Evolutionary conservation across 2,113 vertebrate species (phyloP), one percentile per base, ranked within the genome.

Genomic region (Casuarius casuarius): DNA sequence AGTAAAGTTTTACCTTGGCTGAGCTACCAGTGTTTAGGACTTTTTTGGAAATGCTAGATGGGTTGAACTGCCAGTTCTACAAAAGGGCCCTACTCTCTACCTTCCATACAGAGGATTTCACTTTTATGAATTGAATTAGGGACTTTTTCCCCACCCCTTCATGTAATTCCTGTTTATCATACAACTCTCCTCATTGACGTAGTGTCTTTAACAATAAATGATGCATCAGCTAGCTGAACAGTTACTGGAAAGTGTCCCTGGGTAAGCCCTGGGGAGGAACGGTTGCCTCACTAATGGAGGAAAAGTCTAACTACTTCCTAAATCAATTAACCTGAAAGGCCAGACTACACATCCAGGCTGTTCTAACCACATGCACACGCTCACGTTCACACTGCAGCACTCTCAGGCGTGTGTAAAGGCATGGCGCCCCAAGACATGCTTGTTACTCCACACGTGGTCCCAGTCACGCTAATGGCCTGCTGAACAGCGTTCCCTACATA

Each of bases 241-340:
- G 87, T 97, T 97, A 97, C 96, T 95, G 96, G 95, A 96, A 97
- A 96, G 91, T 74, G 66, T 96, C 93, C 90, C 72, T 94, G 91
- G 84, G 19, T 90, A 82, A 95, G 63, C 90, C 95, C 96, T n/a
- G 12, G 72, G 93, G 97, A 96, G 84, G 76, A 90, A 91, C 1
- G 17, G 75, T 68, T 96, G 83, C 92, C 83, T 96, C 83, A 33
- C 94, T 97, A 97, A 97, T 97, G 97, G 97, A 96, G 97, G 96
- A 94, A 97, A 96, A 94, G 49, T 59, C 86, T 93, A 97, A 97
- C 92, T 74, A 95, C 90, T 97, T 97, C 97, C 97, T 96, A 95
- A 97, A 97, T 96, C 96, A 95, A 97, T 97, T 96, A 97, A 56
- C 90, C 90, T 51, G 35, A 91, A 62, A 94, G 91, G 84, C 90